Evolutionary conservation across 2,797 vertebrate genomes (phyloP).

Genomic region (Characodon lateralis): DNA sequence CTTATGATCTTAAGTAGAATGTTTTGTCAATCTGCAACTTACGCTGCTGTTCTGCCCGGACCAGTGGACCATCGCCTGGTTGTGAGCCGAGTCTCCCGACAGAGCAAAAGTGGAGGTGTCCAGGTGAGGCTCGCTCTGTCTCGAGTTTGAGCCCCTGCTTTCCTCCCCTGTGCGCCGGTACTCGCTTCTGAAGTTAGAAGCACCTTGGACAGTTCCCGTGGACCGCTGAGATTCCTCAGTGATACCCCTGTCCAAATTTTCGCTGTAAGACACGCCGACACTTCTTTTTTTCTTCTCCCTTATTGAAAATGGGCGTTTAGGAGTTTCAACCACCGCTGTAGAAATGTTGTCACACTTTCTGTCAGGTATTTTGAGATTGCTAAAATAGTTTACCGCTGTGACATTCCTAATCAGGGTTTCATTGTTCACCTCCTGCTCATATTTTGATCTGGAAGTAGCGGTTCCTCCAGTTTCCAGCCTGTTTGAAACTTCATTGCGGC

Average conservation of each 20-base stretch:
- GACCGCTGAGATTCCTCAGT: conserved; percentile 50
- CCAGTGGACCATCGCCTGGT: conserved; percentile 98
- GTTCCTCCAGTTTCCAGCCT: conserved; percentile 28
- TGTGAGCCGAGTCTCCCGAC: conserved; percentile 91
- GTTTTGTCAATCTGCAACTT: conserved; percentile 77
- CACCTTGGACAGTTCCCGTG: conserved; percentile 64
- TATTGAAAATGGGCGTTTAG: conserved; percentile 21
- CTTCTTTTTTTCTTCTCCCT: conserved; percentile 54
- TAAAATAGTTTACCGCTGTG: conserved; percentile 23
- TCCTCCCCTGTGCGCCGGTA: conserved; percentile 80
- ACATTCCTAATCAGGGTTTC: conserved; percentile 23
- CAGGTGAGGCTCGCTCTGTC: conserved; percentile 83
- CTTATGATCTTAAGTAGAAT: not conserved
- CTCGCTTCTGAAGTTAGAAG: conserved; percentile 72
- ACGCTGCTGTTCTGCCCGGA: conserved; percentile 95
- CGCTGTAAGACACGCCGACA: conserved; percentile 25
- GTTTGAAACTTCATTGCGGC: conserved; percentile 55
- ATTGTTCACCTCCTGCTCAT: conserved; percentile 19
- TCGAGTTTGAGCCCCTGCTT: conserved; percentile 66
- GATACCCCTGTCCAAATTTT: conserved; percentile 57
- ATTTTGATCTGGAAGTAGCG: conserved; percentile 14
- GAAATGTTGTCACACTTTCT: conserved; percentile 45
- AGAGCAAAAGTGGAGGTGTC: conserved; percentile 91
- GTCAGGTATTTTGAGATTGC: conserved; percentile 4
- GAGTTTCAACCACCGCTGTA: not conserved